Conservation (phyloP, 2,113 vertebrate species). For the Takifugu bimaculatus region DNA sequence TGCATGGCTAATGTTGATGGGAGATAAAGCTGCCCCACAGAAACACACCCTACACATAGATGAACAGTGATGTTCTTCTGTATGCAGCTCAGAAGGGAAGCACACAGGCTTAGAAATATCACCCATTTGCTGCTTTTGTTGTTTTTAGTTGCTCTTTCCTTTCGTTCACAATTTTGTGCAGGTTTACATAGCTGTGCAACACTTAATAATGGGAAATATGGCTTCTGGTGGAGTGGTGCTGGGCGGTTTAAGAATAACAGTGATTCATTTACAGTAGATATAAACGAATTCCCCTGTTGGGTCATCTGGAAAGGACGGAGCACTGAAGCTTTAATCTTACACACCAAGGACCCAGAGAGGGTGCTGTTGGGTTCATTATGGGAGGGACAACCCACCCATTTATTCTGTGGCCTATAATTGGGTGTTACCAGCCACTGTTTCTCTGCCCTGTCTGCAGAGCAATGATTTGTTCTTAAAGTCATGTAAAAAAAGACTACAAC, state of each 20-base stretch:
- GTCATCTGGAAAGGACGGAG: conserved; percentile 20
- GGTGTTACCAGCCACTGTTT: conserved; percentile 31
- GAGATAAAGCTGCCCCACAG: conserved; percentile 24
- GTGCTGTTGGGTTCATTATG: conserved; percentile 66
- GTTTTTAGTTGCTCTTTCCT: background rate
- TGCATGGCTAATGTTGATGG: conserved; percentile 35
- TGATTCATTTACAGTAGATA: conserved; percentile 38
- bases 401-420: conserved; percentile 57
- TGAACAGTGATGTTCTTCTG: background rate
- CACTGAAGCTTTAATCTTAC: conserved; percentile 24
- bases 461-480: conserved; percentile 1
- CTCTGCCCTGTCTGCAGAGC: conserved; percentile 32
- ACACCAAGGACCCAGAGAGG: conserved; percentile 54
- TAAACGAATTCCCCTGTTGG: conserved; percentile 27
- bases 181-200: background rate
- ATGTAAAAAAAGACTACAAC: too few species aligned
- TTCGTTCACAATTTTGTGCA: background rate
- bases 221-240: conserved; percentile 12
- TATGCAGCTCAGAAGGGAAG: background rate
- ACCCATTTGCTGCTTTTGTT: background rate
- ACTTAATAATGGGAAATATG: conserved; percentile 7
- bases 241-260: conserved; percentile 15
- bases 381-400: conserved; percentile 48
- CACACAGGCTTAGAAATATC: too few species aligned
- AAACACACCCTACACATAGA: conserved; percentile 10